Evolutionary conservation across 2,113 vertebrate genomes (phyloP), one percentile per base, ranked within the genome.

Genomic region (Antechinus flavipes): DNA sequence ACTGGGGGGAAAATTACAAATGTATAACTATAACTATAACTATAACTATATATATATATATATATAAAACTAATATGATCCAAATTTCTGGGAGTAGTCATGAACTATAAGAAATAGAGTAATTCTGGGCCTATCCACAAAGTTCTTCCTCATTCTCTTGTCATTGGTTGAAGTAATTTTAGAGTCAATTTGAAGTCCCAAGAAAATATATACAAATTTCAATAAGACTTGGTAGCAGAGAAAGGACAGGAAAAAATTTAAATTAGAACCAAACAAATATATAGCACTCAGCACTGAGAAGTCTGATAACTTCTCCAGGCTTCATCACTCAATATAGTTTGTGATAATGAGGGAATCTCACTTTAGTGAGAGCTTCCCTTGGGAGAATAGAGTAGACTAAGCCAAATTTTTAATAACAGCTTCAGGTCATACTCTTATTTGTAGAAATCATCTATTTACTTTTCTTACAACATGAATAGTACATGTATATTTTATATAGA

Each of bases 151-250:
- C 23, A 89, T n/a, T 52, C 54, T n/a, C 14, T 10, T 91, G 35
- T 35, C 49, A n/a, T 89, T 89, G 50, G 25, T 61, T 94, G 52
- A 94, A 95, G 27, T 93, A 91, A 94, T 90, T 94, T 92, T 95
- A 91, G 23, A 46, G 55, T 25, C 25, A 47, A 49, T 89, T 58
- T 92, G 50, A 25, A 93, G 90, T 30, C 56, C 95, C 91, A 94
- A 90, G 42, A n/a, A 95, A 90, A 89, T 93, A 50, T 47, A 25
- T 91, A 54, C 91, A 49, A 55, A 90, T 53, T 61, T 46, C 2
- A 61, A 89, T 96, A 76, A 90, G 24, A 93, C 35, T 76, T 93
- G 89, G 56, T 76, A 93, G 46, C 49, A 58, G 90, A 95, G 46
- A n/a, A 0, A 95, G 46, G 50, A 0, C 35, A 91, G 90, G 94